A percentile compares a stretch with the other conserved stretches of the same genome.
These are phyloP conservation scores for Rhyacophila brunnea DNA, from an alignment of 1,140 invertebrate species.

Conservation along the genomic window DNA sequence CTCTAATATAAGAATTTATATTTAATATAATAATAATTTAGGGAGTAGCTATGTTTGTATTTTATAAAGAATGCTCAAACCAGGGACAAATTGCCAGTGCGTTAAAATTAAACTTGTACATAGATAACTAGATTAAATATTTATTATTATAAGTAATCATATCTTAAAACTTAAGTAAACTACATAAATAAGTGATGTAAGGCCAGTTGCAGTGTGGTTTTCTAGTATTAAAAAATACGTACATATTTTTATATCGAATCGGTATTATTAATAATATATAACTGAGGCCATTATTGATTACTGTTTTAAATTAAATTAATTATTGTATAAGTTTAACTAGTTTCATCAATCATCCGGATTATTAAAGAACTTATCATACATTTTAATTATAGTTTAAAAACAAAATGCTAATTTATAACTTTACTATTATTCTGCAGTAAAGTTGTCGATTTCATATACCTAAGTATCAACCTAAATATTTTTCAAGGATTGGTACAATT, in stretches of 20 bases:
- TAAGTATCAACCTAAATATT: too few relatives aligned
- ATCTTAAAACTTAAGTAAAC: neutral
- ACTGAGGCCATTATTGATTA: neutral
- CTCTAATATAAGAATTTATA: neutral
- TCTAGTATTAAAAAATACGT: conserved; percentile 1
- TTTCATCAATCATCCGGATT: too few relatives aligned
- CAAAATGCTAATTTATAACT: too few relatives aligned
- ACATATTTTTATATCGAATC: neutral
- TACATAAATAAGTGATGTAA: neutral
- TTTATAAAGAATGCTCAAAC: conserved; percentile 25
- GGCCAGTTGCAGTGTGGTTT: conserved; percentile 9
- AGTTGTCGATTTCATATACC: too few relatives aligned
- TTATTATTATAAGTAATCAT: neutral
- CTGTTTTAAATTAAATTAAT: too few relatives aligned
- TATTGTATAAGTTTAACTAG: too few relatives aligned
- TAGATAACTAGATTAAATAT: neutral
- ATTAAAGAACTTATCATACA: too few relatives aligned
- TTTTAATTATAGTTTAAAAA: too few relatives aligned
- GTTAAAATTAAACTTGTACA: conserved; percentile 9
- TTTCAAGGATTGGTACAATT: too few relatives aligned
- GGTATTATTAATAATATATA: neutral
- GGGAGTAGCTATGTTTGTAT: neutral
- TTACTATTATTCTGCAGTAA: too few relatives aligned
- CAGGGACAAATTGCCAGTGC: conserved; percentile 32
- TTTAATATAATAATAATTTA: conserved; percentile 5